Evolutionary conservation across 2,888 invertebrate species (phyloP).

Genomic region (Hybos culiciformis): DNA sequence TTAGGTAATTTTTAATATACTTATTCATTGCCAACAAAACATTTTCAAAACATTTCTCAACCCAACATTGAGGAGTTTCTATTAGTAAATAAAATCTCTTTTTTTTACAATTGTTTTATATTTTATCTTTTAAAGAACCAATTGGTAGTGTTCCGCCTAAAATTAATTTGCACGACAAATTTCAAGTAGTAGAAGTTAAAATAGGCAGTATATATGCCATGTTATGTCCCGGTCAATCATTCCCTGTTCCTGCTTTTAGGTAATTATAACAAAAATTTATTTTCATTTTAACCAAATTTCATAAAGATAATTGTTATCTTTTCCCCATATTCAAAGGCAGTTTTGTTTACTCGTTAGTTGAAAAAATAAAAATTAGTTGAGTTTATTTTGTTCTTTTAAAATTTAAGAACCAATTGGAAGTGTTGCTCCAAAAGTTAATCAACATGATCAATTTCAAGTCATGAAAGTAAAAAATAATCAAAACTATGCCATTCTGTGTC

Average conservation of each 20-base stretch:
- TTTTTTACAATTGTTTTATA: background rate
- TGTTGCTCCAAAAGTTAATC: constrained; percentile 50
- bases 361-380: background rate
- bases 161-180: constrained; percentile 37
- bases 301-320: background rate
- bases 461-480: constrained; percentile 36
- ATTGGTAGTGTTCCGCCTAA: constrained; percentile 42
- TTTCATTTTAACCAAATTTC: constrained; percentile 3
- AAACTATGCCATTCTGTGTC: constrained; percentile 52
- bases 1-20: constrained; percentile 36
- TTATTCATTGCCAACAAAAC: background rate
- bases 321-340: constrained; percentile 6
- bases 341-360: background rate
- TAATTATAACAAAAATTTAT: constrained; percentile 21
- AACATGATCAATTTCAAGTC: constrained; percentile 47
- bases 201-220: background rate
- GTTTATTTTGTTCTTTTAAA: constrained; percentile 4
- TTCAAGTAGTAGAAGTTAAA: constrained; percentile 19
- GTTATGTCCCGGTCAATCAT: constrained; percentile 48
- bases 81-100: no score
- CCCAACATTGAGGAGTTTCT: background rate
- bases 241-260: constrained; percentile 41
- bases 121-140: constrained; percentile 32
- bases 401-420: constrained; percentile 39
- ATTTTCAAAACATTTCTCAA: background rate